Evolutionary conservation across 2,113 vertebrate species (phyloP).

Genomic region (Salvelinus alpinus): DNA sequence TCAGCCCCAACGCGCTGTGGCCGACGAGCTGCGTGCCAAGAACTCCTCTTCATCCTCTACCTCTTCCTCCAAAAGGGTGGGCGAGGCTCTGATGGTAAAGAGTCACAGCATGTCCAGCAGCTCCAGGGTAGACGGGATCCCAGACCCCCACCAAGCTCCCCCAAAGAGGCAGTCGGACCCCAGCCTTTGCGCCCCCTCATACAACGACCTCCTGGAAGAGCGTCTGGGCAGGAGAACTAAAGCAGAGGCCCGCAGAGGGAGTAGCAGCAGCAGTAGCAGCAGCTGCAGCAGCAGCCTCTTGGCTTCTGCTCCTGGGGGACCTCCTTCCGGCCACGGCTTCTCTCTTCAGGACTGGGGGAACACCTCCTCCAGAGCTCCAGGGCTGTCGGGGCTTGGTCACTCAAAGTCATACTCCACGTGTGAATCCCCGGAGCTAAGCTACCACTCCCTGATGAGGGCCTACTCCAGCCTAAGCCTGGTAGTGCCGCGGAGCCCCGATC

Average conservation of each 20-base stretch:
- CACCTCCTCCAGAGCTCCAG: conserved; percentile 32
- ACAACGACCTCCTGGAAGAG: conserved; percentile 83
- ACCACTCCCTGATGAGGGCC: conserved; percentile 84
- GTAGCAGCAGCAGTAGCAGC: conserved; percentile 43
- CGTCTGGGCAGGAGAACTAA: conserved; percentile 85
- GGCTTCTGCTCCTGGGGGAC: conserved; percentile 78
- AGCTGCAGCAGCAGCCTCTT: conserved; percentile 69
- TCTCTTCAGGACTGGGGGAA: conserved; percentile 75
- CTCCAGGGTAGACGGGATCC: conserved; percentile 40
- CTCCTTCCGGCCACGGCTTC: conserved; percentile 77
- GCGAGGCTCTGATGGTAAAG: conserved; percentile 81
- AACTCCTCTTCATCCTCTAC: conserved; percentile 75
- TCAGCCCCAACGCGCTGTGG: conserved; percentile 91
- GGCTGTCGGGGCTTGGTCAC: conserved; percentile 74
- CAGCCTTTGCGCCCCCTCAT: conserved; percentile 78
- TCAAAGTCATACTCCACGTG: conserved; percentile 83
- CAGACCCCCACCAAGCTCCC: conserved; percentile 71
- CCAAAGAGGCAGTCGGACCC: conserved; percentile 87
- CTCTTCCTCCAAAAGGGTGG: conserved; percentile 73
- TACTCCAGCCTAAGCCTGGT: conserved; percentile 84
- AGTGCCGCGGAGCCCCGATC: conserved; percentile 82
- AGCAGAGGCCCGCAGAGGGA: conserved; percentile 74
- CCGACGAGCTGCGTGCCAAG: conserved; percentile 94
- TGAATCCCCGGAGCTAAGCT: conserved; percentile 84
- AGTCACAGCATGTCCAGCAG: conserved; percentile 83